Percentiles rank a stretch among this genome's conserved stretches.
phyloP scores from a whole-genome alignment of 2,113 vertebrate species.

The Papio anubis region DNA sequence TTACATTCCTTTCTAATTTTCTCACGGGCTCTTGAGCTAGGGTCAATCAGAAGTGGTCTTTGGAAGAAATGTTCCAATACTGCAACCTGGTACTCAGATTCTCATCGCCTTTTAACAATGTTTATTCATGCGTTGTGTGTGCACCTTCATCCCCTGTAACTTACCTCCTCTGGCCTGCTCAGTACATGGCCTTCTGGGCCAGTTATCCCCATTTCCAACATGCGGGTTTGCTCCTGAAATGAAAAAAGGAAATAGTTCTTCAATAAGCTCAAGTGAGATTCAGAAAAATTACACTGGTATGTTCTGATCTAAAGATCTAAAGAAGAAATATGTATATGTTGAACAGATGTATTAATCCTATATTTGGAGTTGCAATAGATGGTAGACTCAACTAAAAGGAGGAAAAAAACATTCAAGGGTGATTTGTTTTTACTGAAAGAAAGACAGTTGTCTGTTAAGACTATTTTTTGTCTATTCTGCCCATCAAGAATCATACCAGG shows the following conservation, averaged over 20 bases:
- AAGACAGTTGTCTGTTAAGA: not conserved
- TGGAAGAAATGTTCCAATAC: not conserved
- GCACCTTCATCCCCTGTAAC: not conserved
- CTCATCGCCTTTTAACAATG: not conserved
- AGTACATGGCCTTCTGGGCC: conserved; percentile 96
- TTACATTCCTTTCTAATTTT: conserved; percentile 25
- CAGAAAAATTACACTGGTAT: not conserved
- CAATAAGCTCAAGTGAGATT: not conserved
- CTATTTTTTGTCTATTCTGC: not conserved
- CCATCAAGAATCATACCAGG: not conserved
- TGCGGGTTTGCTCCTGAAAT: conserved; percentile 92
- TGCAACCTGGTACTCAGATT: not conserved
- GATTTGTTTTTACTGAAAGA: not conserved
- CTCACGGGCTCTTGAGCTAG: not conserved
- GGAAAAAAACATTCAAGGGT: not conserved
- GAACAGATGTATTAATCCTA: not conserved
- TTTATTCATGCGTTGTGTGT: no score
- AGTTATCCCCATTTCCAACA: conserved; percentile 97
- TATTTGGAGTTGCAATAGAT: not conserved
- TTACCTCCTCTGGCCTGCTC: conserved; percentile 96
- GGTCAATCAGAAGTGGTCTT: not conserved
- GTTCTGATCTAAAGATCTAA: not conserved
- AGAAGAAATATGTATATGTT: not conserved
- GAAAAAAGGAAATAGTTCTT: conserved; percentile 28
- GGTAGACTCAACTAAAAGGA: not conserved